These are phyloP conservation scores for Calycopis cecrops DNA, from an alignment of 1,140 invertebrate genomes.

Conservation along the genomic window DNA sequence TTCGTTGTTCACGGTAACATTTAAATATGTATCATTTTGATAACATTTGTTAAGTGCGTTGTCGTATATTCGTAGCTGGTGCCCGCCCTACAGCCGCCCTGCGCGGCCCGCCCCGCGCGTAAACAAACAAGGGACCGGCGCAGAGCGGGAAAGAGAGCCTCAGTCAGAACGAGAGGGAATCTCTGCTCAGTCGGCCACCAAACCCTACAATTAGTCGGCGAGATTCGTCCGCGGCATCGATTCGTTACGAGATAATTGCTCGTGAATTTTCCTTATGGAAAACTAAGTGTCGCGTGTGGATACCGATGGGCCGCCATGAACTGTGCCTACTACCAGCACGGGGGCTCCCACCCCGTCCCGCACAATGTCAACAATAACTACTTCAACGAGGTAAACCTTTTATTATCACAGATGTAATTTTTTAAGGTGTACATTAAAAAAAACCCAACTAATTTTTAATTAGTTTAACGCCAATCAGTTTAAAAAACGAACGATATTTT, in stretches of 20 bases:
- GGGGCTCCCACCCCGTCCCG: slow-evolving; percentile 53
- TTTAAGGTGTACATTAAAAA: no score
- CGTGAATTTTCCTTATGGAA: slow-evolving; percentile 49
- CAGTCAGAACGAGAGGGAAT: slow-evolving; percentile 37
- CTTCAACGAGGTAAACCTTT: slow-evolving; percentile 61
- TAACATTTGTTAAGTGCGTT: slow-evolving; percentile 37
- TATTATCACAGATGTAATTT: no score
- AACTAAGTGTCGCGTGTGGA: slow-evolving; percentile 46
- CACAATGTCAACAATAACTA: slow-evolving; percentile 64
- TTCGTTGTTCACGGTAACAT: slow-evolving; percentile 6
- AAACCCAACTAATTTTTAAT: no score
- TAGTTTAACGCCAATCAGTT: no score
- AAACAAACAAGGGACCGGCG: slow-evolving; percentile 45
- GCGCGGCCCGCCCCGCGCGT: slow-evolving; percentile 54
- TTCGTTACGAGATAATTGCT: slow-evolving; percentile 68
- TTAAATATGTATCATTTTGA: slow-evolving; percentile 26
- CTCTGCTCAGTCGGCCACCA: slow-evolving; percentile 36
- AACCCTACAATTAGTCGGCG: slow-evolving; percentile 71
- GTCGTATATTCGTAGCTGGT: slow-evolving; percentile 49
- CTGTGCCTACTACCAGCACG: slow-evolving; percentile 66
- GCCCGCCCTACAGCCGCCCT: slow-evolving; percentile 58
- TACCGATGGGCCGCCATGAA: slow-evolving; percentile 59
- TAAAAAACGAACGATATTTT: no score
- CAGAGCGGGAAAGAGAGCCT: slow-evolving; percentile 30
- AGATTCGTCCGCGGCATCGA: slow-evolving; percentile 68